These are phyloP conservation scores for Chionodraco myersi DNA, from an alignment of 2,113 vertebrate genomes.

Conservation along the genomic window DNA sequence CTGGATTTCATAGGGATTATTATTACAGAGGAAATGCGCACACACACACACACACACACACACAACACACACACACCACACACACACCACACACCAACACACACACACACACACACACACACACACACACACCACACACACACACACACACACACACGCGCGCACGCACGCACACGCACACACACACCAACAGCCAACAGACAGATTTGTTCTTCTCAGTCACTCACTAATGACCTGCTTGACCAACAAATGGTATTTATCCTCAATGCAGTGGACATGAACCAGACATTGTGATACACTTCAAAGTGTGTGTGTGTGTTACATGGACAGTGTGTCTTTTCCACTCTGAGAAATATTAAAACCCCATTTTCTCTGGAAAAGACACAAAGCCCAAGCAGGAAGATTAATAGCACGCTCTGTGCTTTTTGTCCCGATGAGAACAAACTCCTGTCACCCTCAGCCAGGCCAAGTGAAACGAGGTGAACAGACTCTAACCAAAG, in stretches of 20 bases:
- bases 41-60: conserved; percentile 75
- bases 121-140: conserved; percentile 67
- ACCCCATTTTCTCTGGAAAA: background rate
- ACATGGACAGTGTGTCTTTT: background rate
- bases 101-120: conserved; percentile 77
- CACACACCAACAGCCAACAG: conserved; percentile 60
- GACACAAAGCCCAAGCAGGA: background rate
- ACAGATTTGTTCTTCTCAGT: conserved; percentile 53
- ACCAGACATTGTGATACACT: conserved; percentile 51
- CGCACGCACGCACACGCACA: conserved; percentile 65
- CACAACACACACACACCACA: conserved; percentile 36
- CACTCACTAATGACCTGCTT: conserved; percentile 77
- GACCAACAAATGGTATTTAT: conserved; percentile 75
- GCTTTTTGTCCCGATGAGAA: conserved; percentile 1
- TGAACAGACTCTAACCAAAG: conserved; percentile 63
- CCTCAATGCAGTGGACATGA: conserved; percentile 33
- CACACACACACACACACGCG: conserved; percentile 72
- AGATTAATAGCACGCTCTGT: background rate
- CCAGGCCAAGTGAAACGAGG: conserved; percentile 68
- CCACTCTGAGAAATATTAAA: background rate
- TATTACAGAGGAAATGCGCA: conserved; percentile 76
- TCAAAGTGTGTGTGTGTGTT: background rate
- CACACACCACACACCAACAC: conserved; percentile 81
- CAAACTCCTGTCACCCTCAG: conserved; percentile 42
- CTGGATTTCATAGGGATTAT: conserved; percentile 99